Percentiles rank a stretch among this genome's conserved stretches.
Conservation (phyloP, 2,797 vertebrate genomes). For the Danio jaintianensis region DNA sequence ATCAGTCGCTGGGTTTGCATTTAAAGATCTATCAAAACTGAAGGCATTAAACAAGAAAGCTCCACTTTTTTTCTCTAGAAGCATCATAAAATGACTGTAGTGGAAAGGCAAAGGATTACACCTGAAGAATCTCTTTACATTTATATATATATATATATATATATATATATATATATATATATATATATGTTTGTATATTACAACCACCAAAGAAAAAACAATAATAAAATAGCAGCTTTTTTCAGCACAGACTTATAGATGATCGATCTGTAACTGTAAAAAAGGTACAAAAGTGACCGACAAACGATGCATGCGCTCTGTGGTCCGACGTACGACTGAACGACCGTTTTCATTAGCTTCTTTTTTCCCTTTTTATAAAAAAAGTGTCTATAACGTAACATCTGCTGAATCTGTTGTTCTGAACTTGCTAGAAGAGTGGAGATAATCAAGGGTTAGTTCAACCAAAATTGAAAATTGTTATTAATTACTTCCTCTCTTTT, state of each 20-base stretch:
- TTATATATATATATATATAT: slow-evolving; percentile 59
- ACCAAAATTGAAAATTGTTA: too few species aligned
- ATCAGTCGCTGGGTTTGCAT: neutral
- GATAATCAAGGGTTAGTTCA: neutral
- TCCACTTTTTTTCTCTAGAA: slow-evolving; percentile 58
- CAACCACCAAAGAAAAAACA: slow-evolving; percentile 93
- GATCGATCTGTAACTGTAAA: slow-evolving; percentile 93
- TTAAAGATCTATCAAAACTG: neutral
- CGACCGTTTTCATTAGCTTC: slow-evolving; percentile 70
- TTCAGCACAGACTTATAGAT: slow-evolving; percentile 95
- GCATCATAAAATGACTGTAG: slow-evolving; percentile 79
- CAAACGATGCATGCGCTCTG: slow-evolving; percentile 86
- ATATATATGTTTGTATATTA: slow-evolving; percentile 86
- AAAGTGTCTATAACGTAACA: slow-evolving; percentile 6
- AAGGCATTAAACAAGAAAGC: slow-evolving; percentile 75
- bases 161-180: slow-evolving; percentile 81
- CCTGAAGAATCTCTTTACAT: slow-evolving; percentile 83
- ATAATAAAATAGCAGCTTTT: slow-evolving; percentile 97
- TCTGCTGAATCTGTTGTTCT: slow-evolving; percentile 35
- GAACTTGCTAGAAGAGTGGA: slow-evolving; percentile 49
- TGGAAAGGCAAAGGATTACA: slow-evolving; percentile 84
- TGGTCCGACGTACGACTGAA: slow-evolving; percentile 85
- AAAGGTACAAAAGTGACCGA: slow-evolving; percentile 98
- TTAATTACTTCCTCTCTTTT: too few species aligned
- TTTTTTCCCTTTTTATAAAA: slow-evolving; percentile 21